These are phyloP conservation scores for Chaetops frenatus DNA, from an alignment of 2,113 vertebrate species.

Conservation along the genomic window DNA sequence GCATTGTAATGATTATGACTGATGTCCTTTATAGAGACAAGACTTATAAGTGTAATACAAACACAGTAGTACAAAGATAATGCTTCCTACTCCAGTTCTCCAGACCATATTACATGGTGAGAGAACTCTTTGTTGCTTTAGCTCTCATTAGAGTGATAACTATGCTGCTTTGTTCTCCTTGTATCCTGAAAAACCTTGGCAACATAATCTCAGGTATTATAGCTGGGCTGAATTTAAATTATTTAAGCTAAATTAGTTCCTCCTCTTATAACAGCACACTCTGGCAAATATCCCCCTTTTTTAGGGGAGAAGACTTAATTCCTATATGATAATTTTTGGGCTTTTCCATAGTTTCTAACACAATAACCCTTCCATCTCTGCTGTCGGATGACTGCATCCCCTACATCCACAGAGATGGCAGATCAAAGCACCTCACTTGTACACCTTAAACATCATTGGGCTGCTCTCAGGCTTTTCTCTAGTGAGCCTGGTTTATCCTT, in stretches of 20 bases:
- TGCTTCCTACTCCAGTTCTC: not conserved
- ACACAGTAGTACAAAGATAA: not conserved
- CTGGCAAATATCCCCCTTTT: not conserved
- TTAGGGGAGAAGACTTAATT: not conserved
- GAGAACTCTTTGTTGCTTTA: not conserved
- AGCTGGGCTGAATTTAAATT: not conserved
- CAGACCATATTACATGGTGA: not conserved
- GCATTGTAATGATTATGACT: not conserved
- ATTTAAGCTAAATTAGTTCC: not conserved
- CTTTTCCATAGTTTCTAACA: not conserved
- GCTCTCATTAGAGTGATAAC: not conserved
- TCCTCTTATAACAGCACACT: not conserved
- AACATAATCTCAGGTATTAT: not conserved
- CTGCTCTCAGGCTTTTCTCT: not conserved
- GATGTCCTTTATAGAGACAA: not conserved
- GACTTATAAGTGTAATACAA: not conserved
- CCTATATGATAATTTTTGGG: not conserved
- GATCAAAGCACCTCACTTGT: not conserved
- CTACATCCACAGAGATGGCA: not conserved
- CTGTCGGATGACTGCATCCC: not conserved
- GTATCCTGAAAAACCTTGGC: not conserved
- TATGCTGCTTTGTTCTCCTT: not conserved
- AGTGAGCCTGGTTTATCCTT: not conserved
- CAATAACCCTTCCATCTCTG: not conserved
- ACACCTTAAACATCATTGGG: not conserved